phyloP scores from a whole-genome alignment of 2,888 invertebrate species.

The Drosophila pegasa region DNA sequence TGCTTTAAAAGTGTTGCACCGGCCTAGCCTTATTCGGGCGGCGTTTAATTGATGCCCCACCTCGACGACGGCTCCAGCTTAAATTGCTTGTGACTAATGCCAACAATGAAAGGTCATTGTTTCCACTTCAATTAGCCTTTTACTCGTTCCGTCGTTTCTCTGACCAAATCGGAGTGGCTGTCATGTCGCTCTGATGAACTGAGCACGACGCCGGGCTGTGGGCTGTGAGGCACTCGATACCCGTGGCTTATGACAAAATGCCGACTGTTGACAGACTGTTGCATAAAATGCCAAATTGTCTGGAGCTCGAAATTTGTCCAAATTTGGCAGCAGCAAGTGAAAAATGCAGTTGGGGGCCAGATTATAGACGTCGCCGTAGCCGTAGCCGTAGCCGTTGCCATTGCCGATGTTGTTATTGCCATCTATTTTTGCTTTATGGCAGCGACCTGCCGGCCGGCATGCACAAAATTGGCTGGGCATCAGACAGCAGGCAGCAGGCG shows the following conservation, averaged over 20 bases:
- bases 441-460: conserved; percentile 72
- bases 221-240: conserved; percentile 31
- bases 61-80: conserved; percentile 33
- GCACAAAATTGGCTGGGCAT: conserved; percentile 51
- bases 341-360: conserved; percentile 49
- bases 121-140: conserved; percentile 77
- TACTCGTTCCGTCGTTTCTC: conserved; percentile 28
- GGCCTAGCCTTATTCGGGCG: conserved; percentile 59
- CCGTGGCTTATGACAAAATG: conserved; percentile 60
- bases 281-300: conserved; percentile 80
- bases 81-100: conserved; percentile 75
- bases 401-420: conserved; percentile 4
- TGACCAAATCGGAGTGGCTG: conserved; percentile 67
- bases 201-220: conserved; percentile 40
- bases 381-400: not conserved
- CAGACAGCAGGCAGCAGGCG: conserved; percentile 6
- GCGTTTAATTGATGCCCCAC: conserved; percentile 49
- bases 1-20: conserved; percentile 43
- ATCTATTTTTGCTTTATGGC: conserved; percentile 59
- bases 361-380: conserved; percentile 8
- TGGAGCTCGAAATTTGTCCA: conserved; percentile 60
- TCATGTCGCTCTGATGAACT: conserved; percentile 58
- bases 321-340: conserved; percentile 68
- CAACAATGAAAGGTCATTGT: conserved; percentile 78
- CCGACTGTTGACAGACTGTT: conserved; percentile 48